Evolutionary conservation across 2,797 vertebrate genomes (phyloP), one percentile per base, ranked within the genome.

Genomic region (Tapera naevia): DNA sequence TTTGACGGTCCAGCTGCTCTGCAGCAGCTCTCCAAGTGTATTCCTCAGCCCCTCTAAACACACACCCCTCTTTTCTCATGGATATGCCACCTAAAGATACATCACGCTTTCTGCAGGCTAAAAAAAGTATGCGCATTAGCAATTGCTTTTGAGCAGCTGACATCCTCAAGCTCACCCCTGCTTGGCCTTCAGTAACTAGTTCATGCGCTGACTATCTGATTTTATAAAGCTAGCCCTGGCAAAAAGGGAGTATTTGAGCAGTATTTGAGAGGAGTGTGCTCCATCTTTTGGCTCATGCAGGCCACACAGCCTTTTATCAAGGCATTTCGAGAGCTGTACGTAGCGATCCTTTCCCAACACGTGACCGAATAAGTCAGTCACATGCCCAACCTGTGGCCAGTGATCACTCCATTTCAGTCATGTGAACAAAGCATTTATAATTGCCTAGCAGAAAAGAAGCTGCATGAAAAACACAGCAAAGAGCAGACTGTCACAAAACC

Each of bases 201-300:
- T 90, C 86, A 75, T 45, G 88, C 78, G 93, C 51, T 7, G 6
- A 50, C 10, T 32, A 53, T n/a, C 71, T 45, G 83, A 86, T 94
- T 94, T 90, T 81, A 90, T 94, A 37, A 43, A 91, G 93, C 78
- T 84, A 88, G 86, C 82, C 74, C 86, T 67, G 74, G 66, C 21
- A 2, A 76, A 83, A 58, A 79, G 76, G 56, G 32, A 94, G 86
- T 0, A 0, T 32, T 91, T 91, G 53, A 90, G 83, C 67, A 51
- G 89, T 39, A 97, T 96, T 96, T 89, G 33, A 94, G 95, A 97
- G 95, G 83, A 95, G 72, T 72, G 95, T 96, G 94, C 95, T 96
- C 95, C 94, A 96, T 93, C 95, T 96, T 92, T 96, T 95, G 96
- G 96, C 74, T 94, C 82, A 64, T 8, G 70, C 74, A 93, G 88